Evolutionary conservation across 2,797 vertebrate genomes (phyloP).

Genomic region (Melopsittacus undulatus): DNA sequence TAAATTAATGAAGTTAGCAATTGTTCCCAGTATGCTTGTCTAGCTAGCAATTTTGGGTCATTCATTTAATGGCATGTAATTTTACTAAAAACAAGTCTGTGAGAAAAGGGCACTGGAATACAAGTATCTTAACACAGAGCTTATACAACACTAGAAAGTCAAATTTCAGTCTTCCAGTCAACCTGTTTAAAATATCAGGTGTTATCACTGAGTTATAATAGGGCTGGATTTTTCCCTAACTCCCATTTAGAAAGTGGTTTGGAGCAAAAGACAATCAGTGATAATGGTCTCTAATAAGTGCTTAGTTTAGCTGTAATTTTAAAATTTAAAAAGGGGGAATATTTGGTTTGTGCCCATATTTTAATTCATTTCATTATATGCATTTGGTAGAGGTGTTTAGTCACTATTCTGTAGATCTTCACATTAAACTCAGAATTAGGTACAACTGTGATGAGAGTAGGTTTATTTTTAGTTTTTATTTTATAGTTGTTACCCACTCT

Average conservation of each 20-base stretch:
- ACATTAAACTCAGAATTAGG: background rate
- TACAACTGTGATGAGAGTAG: background rate
- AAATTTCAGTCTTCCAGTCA: background rate
- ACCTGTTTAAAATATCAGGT: background rate
- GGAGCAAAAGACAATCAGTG: background rate
- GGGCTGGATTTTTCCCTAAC: background rate
- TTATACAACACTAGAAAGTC: background rate
- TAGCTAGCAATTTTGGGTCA: background rate
- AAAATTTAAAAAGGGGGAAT: background rate
- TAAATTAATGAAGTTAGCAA: background rate
- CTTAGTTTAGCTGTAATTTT: background rate
- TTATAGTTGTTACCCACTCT: background rate
- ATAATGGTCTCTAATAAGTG: background rate
- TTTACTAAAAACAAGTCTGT: background rate
- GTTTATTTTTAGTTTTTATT: background rate
- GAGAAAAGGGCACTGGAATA: background rate
- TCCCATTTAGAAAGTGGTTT: background rate
- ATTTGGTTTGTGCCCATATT: background rate
- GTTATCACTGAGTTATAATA: background rate
- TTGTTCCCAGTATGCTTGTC: background rate
- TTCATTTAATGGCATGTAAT: background rate
- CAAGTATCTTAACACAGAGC: background rate
- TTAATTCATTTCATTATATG: background rate
- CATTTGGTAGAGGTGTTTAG: background rate
- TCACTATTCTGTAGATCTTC: background rate